A percentile compares a stretch with the other conserved stretches of the same genome.
These are phyloP conservation scores for Notodonta ziczac DNA, from an alignment of 2,888 invertebrate species.

Conservation along the genomic window DNA sequence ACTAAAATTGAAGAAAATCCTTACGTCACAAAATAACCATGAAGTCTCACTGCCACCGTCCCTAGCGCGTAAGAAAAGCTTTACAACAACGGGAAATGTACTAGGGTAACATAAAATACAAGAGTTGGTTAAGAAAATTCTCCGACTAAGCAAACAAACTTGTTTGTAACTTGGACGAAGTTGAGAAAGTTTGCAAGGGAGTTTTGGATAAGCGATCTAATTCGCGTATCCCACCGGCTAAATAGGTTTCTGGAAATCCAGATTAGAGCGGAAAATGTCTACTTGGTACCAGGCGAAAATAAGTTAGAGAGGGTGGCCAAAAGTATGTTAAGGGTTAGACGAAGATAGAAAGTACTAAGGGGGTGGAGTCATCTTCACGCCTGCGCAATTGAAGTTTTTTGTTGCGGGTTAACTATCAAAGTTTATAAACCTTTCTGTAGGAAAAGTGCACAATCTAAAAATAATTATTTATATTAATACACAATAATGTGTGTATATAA, in stretches of 20 bases:
- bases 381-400: slow-evolving; percentile 26
- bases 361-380: slow-evolving; percentile 56
- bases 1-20: too few relatives aligned
- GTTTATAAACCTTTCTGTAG: background rate
- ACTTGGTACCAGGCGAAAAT: slow-evolving; percentile 72
- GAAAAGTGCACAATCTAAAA: background rate
- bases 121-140: slow-evolving; percentile 26
- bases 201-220: slow-evolving; percentile 66
- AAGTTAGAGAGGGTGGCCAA: slow-evolving; percentile 25
- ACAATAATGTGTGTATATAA: too few relatives aligned
- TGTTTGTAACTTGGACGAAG: slow-evolving; percentile 28
- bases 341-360: slow-evolving; percentile 46
- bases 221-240: slow-evolving; percentile 58
- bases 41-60: background rate
- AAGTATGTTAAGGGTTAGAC: slow-evolving; percentile 48
- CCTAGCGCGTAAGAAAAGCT: slow-evolving; percentile 35
- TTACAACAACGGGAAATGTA: slow-evolving; percentile 55
- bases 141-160: slow-evolving; percentile 39
- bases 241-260: slow-evolving; percentile 78
- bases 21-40: background rate
- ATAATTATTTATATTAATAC: too few relatives aligned
- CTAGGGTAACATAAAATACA: slow-evolving; percentile 53
- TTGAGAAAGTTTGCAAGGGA: slow-evolving; percentile 25
- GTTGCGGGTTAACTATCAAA: background rate
- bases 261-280: slow-evolving; percentile 85